These are phyloP conservation scores for Sinopyrophorus schimmeli DNA, from an alignment of 2,888 invertebrate genomes.

Conservation along the genomic window DNA sequence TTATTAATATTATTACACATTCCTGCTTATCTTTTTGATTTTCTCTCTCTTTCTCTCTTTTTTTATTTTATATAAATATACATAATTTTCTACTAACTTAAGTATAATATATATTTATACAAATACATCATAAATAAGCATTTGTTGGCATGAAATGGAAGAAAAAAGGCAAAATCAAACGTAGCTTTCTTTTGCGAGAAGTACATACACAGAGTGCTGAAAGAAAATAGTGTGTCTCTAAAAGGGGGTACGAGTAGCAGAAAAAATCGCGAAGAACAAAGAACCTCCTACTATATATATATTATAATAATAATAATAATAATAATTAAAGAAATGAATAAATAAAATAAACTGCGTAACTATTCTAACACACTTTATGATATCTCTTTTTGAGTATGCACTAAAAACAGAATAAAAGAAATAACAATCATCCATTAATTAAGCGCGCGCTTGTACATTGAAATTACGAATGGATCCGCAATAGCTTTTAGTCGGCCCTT, in stretches of 20 bases:
- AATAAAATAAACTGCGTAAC: slow-evolving; percentile 23
- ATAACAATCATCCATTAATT: slow-evolving; percentile 23
- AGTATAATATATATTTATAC: too few relatives aligned
- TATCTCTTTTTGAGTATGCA: slow-evolving; percentile 23
- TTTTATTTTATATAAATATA: slow-evolving; percentile 4
- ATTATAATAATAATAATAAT: too few relatives aligned
- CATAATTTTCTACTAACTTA: neutral
- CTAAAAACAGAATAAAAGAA: slow-evolving; percentile 22
- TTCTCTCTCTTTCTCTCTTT: slow-evolving; percentile 1
- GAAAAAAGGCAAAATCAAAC: too few relatives aligned
- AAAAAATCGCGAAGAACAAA: too few relatives aligned
- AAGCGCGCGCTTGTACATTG: slow-evolving; percentile 11
- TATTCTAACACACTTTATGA: slow-evolving; percentile 25
- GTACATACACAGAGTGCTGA: slow-evolving; percentile 26
- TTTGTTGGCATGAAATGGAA: too few relatives aligned
- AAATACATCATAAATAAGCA: too few relatives aligned
- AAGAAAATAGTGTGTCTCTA: slow-evolving; percentile 5
- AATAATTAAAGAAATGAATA: too few relatives aligned
- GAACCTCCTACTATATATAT: too few relatives aligned
- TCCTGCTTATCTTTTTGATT: slow-evolving; percentile 16
- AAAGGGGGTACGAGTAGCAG: slow-evolving; percentile 1
- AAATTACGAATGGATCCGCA: too few relatives aligned
- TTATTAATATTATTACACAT: slow-evolving; percentile 11
- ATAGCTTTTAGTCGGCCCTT: too few relatives aligned
- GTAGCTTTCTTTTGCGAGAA: slow-evolving; percentile 15